Evolutionary conservation across 2,113 vertebrate genomes (phyloP).

Genomic region (Gadus macrocephalus): DNA sequence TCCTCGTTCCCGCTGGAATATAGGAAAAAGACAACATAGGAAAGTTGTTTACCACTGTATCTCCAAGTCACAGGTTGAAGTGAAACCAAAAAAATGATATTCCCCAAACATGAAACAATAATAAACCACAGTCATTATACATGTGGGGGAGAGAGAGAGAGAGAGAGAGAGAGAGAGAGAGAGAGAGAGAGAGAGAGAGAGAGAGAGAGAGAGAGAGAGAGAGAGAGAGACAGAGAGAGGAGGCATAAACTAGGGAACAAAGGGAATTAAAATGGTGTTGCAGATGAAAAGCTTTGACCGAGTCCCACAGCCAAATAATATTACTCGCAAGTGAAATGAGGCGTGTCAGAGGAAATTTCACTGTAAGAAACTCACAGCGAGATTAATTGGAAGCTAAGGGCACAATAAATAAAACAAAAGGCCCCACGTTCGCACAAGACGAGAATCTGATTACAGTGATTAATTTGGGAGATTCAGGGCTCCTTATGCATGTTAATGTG

Average conservation of each 20-base stretch:
- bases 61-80: too few species aligned
- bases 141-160: too few species aligned
- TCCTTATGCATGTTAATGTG: conserved; percentile 42
- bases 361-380: conserved; percentile 40
- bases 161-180: too few species aligned
- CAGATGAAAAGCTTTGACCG: conserved; percentile 9
- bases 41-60: too few species aligned
- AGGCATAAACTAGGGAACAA: background rate
- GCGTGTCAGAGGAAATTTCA: conserved; percentile 36
- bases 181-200: too few species aligned
- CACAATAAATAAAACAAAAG: conserved; percentile 56
- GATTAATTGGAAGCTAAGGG: conserved; percentile 58
- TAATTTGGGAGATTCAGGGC: conserved; percentile 52
- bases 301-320: conserved; percentile 30
- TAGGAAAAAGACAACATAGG: too few species aligned
- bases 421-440: conserved; percentile 30
- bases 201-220: too few species aligned
- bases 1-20: background rate
- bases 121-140: too few species aligned
- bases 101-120: too few species aligned
- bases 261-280: conserved; percentile 1
- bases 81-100: too few species aligned
- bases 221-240: background rate
- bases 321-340: conserved; percentile 54
- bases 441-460: conserved; percentile 56